Evolutionary conservation across 2,888 invertebrate species (phyloP).

Genomic region (Chymomyza fuscimana): DNA sequence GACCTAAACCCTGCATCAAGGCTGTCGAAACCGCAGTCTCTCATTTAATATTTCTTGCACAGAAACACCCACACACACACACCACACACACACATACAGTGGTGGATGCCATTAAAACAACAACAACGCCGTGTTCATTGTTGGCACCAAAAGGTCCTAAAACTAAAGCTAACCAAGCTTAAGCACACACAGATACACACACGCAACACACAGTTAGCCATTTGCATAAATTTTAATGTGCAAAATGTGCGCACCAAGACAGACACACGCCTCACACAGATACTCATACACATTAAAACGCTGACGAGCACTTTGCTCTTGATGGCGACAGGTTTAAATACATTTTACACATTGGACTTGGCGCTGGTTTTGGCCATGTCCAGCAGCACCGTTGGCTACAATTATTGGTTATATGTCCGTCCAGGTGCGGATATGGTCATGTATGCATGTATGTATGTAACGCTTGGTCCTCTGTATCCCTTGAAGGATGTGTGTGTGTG

Average conservation of each 20-base stretch:
- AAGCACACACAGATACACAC: slow-evolving; percentile 15
- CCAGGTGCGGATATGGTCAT: slow-evolving; percentile 25
- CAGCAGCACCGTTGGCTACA: slow-evolving; percentile 48
- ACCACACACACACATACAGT: background rate
- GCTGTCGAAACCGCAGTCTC: slow-evolving; percentile 21
- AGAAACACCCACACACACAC: slow-evolving; percentile 15
- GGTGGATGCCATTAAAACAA: background rate
- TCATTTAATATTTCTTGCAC: slow-evolving; percentile 30
- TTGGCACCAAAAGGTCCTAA: slow-evolving; percentile 33
- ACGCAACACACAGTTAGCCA: slow-evolving; percentile 26
- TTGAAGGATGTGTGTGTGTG: background rate
- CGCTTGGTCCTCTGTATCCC: background rate
- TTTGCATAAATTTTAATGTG: slow-evolving; percentile 60
- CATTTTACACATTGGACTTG: slow-evolving; percentile 58
- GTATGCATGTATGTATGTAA: background rate
- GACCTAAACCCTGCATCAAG: slow-evolving; percentile 5
- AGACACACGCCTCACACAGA: slow-evolving; percentile 1
- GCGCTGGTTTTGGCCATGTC: slow-evolving; percentile 5
- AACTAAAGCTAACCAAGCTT: slow-evolving; percentile 20
- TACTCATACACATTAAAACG: background rate
- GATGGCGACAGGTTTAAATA: slow-evolving; percentile 69
- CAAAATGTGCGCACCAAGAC: slow-evolving; percentile 15
- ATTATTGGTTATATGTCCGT: slow-evolving; percentile 57
- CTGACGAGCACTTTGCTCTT: slow-evolving; percentile 14
- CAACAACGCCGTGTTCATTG: slow-evolving; percentile 26